Evolutionary conservation across 2,888 invertebrate genomes (phyloP), one percentile per base, ranked within the genome.

Genomic region (Diabrotica balteata): DNA sequence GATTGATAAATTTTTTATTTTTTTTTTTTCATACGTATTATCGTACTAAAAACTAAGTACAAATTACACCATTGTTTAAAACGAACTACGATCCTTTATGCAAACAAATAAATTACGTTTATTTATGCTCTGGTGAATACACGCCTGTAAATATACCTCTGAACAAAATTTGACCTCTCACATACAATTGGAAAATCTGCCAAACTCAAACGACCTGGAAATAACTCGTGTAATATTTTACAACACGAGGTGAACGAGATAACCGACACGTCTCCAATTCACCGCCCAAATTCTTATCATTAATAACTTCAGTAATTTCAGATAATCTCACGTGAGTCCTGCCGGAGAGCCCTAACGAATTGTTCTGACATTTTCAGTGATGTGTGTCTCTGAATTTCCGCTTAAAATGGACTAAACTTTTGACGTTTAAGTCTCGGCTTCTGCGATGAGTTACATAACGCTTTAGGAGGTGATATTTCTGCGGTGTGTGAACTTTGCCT

Each of bases 331-430:
- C 9, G 50, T 60, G 60, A 32, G 32, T 32, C 32, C 32, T 32
- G 32, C 32, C 5, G 32, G 22, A 60, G 45, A 60, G 51, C 11
- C 52, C 10, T n/a, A 51, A 52, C 52, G 60, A 60, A 60, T 60
- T 60, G 60, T 60, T 60, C 60, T 60, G 60, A 60, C 60, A 52
- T 22, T 44, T 60, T 43, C 11, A 45, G 52, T 43, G 52, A 59
- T 59, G 47, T 60, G 60, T 60, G 60, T 60, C 44, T 52, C 52
- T 43, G 10, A 10, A 49, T 49, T 59, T 46, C 49, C 59, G 22
- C 47, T 7, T 45, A 43, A 49, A 17, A 44, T 52, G 44, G 45
- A 43, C 45, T 22, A n/a, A 60, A 60, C 43, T 51, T 59, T 52
- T 51, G 52, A 52, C 60, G 45, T 60, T 60, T 60, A 59, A 51